Percentiles rank a stretch among this genome's conserved stretches.
phyloP scores from a whole-genome alignment of 1,140 invertebrate genomes.

The Macrobrachium rosenbergii region DNA sequence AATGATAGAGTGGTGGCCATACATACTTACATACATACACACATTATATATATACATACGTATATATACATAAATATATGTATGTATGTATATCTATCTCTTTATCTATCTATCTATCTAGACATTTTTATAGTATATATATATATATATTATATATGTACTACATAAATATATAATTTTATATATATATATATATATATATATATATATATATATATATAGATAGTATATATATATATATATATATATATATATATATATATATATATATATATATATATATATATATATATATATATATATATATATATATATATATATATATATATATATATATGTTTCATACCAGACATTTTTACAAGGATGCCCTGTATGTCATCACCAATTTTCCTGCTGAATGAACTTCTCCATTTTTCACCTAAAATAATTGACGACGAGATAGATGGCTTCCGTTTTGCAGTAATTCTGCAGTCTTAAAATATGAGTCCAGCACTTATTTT shows the following conservation, averaged over 20 bases:
- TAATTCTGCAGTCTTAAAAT: too few relatives aligned
- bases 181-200: conserved; percentile 14
- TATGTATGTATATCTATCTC: neutral
- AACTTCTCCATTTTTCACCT: too few relatives aligned
- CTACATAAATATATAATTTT: neutral
- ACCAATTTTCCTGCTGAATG: too few relatives aligned
- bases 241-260: conserved; percentile 12
- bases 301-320: conserved; percentile 12
- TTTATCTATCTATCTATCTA: neutral
- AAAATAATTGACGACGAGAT: too few relatives aligned
- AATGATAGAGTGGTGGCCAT: too few relatives aligned
- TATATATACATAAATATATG: conserved; percentile 7
- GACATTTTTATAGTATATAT: too few relatives aligned
- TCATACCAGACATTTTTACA: too few relatives aligned
- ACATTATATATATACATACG: neutral
- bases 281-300: conserved; percentile 19
- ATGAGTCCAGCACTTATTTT: too few relatives aligned
- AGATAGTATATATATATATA: conserved; percentile 5
- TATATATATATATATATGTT: neutral
- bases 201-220: conserved; percentile 17
- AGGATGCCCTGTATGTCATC: too few relatives aligned
- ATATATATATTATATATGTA: conserved; percentile 12
- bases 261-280: conserved; percentile 10
- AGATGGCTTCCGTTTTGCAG: too few relatives aligned
- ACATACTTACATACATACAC: neutral